A percentile compares a stretch with the other conserved stretches of the same genome.
phyloP scores from a whole-genome alignment of 2,113 vertebrate genomes.

The Podarcis muralis region DNA sequence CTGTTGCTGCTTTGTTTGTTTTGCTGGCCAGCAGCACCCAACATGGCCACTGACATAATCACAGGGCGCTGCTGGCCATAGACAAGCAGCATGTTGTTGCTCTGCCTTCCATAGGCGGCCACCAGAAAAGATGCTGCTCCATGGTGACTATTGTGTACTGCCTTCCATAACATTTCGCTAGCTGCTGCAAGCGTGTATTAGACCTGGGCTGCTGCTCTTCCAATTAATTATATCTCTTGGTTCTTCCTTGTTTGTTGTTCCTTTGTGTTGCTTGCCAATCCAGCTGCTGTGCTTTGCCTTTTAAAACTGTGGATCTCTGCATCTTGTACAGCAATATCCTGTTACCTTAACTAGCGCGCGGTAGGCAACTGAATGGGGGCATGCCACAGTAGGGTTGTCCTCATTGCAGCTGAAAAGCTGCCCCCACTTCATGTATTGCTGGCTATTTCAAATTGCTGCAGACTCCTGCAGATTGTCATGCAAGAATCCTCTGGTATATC shows the following conservation, averaged over 20 bases:
- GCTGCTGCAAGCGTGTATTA: background rate
- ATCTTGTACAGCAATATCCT: too few species aligned
- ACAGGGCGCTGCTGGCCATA: too few species aligned
- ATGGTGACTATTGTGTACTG: too few species aligned
- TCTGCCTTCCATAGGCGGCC: too few species aligned
- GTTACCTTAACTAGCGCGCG: background rate
- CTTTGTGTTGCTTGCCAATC: background rate
- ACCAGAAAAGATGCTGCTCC: too few species aligned
- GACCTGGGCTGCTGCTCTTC: background rate
- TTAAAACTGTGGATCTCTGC: background rate
- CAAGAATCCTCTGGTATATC: background rate
- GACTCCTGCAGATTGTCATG: background rate
- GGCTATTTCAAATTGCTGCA: background rate
- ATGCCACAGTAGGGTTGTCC: background rate
- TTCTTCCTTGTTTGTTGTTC: background rate
- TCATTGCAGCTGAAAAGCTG: background rate
- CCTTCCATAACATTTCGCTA: background rate
- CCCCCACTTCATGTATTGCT: background rate
- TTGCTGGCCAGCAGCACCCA: background rate
- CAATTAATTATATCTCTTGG: background rate
- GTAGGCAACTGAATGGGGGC: background rate
- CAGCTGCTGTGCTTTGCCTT: background rate
- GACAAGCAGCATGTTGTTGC: too few species aligned
- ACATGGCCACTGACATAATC: background rate
- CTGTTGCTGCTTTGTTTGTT: too few species aligned